phyloP scores from a whole-genome alignment of 2,113 vertebrate genomes.

The Gasterosteus aculeatus region DNA sequence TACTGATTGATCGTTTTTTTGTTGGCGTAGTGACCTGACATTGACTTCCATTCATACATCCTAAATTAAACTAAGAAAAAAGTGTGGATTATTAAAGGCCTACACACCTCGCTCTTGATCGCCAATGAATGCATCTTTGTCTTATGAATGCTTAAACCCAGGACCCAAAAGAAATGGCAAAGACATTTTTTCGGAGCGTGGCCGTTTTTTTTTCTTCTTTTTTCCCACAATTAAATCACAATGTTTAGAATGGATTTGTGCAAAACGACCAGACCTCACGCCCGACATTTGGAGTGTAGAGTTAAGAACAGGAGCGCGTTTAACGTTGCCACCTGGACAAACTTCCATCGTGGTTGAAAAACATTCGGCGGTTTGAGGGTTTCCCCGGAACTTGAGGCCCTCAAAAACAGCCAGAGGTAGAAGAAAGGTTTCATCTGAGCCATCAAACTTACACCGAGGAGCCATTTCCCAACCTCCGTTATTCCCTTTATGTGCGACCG shows the following conservation, averaged over 20 bases:
- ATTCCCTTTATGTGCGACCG: conserved; percentile 36
- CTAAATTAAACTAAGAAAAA: background rate
- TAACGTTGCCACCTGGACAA: conserved; percentile 36
- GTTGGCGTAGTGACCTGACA: conserved; percentile 7
- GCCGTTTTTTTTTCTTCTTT: too few relatives aligned
- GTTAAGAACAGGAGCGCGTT: background rate
- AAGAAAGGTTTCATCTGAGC: background rate
- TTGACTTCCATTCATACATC: background rate
- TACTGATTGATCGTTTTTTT: background rate
- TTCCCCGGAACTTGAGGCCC: conserved; percentile 6
- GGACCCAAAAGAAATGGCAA: too few relatives aligned
- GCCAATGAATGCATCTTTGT: background rate
- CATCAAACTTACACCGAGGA: conserved; percentile 22
- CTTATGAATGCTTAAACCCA: too few relatives aligned
- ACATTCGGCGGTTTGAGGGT: conserved; percentile 26
- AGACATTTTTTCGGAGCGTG: too few relatives aligned
- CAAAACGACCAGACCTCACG: too few relatives aligned
- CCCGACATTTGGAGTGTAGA: background rate
- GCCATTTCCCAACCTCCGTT: conserved; percentile 36
- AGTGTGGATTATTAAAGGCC: too few relatives aligned
- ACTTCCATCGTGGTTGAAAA: conserved; percentile 21
- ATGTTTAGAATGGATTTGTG: too few relatives aligned
- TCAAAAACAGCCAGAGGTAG: background rate
- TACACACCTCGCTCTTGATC: background rate
- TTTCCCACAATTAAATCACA: too few relatives aligned